phyloP scores from a whole-genome alignment of 2,888 invertebrate genomes.

The Mantis religiosa region DNA sequence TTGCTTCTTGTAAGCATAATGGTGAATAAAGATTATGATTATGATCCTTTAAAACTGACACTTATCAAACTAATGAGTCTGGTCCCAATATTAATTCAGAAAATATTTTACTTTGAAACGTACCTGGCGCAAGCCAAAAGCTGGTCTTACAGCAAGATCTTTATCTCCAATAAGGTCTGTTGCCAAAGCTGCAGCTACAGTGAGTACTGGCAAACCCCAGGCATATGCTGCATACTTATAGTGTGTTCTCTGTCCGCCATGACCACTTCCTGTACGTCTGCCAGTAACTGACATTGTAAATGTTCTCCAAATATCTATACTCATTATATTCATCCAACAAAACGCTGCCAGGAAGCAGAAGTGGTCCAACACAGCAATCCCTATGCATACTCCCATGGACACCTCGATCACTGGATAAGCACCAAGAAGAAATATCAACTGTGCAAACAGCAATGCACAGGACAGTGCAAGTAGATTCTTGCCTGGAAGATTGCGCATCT shows the following conservation, averaged over 20 bases:
- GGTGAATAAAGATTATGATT: no score
- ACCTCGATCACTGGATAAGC: slow-evolving; percentile 5
- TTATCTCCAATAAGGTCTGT: slow-evolving; percentile 25
- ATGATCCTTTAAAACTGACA: no score
- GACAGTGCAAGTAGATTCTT: slow-evolving; percentile 43
- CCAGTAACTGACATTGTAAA: slow-evolving; percentile 36
- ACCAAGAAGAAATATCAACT: slow-evolving; percentile 35
- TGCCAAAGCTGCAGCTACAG: slow-evolving; percentile 36
- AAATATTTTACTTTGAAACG: no score
- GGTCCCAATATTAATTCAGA: no score
- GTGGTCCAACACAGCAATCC: slow-evolving; percentile 41
- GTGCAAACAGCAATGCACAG: slow-evolving; percentile 42
- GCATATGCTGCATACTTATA: slow-evolving; percentile 40
- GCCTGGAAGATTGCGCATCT: slow-evolving; percentile 43
- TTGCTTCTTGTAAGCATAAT: no score
- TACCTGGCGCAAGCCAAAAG: neutral
- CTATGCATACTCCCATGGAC: slow-evolving; percentile 18
- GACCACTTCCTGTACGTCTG: neutral
- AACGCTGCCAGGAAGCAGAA: slow-evolving; percentile 45
- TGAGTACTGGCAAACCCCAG: slow-evolving; percentile 41
- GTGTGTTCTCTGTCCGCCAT: slow-evolving; percentile 26
- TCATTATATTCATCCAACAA: slow-evolving; percentile 48
- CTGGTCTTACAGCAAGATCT: slow-evolving; percentile 13
- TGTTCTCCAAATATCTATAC: slow-evolving; percentile 45
- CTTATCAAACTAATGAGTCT: no score